Base-by-base conservation (phyloP, 2,797 vertebrate genomes). In the Hippocampus kuda region DNA sequence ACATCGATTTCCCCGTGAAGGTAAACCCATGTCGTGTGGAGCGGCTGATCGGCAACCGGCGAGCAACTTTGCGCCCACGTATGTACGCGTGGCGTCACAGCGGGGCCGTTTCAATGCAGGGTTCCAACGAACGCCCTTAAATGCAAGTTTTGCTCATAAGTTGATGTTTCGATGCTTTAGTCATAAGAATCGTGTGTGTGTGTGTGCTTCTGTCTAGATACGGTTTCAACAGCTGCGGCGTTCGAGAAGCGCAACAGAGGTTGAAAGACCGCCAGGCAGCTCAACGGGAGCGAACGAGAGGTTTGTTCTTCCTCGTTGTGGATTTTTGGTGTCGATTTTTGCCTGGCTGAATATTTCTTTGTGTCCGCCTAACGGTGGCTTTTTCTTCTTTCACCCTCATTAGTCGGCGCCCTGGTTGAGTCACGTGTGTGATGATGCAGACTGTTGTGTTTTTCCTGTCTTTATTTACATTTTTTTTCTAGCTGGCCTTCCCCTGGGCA, bases 191-290 rank as follows among this genome's bases (percentile, higher is more conserved):
- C 34, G 34, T 34, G 34, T 6, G 34, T 34, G 34, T 30, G 30
- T 30, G 2, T 30, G 30, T 30, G 34, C 34, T 38, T 38, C 34
- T 38, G 34, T 16, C 69, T 75, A 99, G 97, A 77, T 99, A 95
- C 0, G 97, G 97, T 46, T 99, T 99, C 85, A 99, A 99, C 85
- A 99, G 97, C 76, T 94, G 96, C 0, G 97, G 97, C 42, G 78
- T 94, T 0, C 78, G 34, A 0, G 91, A 57, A 0, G 93, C 93
- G 64, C 90, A 91, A 46, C 88, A 76, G 65, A 90, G 95, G 80
- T 86, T 99, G 57, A 86, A 82, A 60, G 87, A 87, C 49, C 92
- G 96, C 30, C 85, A 82, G 72, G 81, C 84, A 30, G 70, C 67
- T 0, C 97, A 98, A 85, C 84, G 75, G 56, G 81, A 81, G 57